phyloP scores from a whole-genome alignment of 2,113 vertebrate genomes.

The Athene noctua region DNA sequence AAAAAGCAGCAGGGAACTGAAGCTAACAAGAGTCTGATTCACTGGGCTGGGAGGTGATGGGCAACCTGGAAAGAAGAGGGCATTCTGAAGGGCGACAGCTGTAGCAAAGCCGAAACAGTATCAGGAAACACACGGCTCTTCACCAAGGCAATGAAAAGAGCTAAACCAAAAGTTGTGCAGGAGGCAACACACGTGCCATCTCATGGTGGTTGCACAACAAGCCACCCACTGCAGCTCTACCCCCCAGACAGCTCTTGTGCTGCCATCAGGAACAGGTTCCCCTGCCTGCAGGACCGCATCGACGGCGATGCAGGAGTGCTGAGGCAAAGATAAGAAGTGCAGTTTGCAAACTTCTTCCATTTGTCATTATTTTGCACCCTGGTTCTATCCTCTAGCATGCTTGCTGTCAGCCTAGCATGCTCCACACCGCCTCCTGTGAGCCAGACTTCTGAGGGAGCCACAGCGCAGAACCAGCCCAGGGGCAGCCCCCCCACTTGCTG shows the following conservation, averaged over 20 bases:
- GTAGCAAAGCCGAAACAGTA: background rate
- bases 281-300: background rate
- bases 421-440: background rate
- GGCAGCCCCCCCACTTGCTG: background rate
- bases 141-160: background rate
- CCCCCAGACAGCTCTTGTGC: accelerated
- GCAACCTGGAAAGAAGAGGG: background rate
- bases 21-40: background rate
- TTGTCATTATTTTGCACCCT: background rate
- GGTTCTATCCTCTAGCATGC: background rate
- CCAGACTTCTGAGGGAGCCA: background rate
- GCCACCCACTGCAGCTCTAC: background rate
- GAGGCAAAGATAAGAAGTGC: background rate
- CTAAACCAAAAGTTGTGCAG: background rate
- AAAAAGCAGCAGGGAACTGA: background rate
- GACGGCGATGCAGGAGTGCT: background rate
- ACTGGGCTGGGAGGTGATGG: background rate
- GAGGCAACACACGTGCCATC: background rate
- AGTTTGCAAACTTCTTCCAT: background rate
- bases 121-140: background rate
- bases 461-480: background rate
- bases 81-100: background rate
- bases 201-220: background rate
- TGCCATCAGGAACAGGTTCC: background rate
- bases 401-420: background rate